phyloP scores from a whole-genome alignment of 1,140 invertebrate genomes.

The Drosophila littoralis region DNA sequence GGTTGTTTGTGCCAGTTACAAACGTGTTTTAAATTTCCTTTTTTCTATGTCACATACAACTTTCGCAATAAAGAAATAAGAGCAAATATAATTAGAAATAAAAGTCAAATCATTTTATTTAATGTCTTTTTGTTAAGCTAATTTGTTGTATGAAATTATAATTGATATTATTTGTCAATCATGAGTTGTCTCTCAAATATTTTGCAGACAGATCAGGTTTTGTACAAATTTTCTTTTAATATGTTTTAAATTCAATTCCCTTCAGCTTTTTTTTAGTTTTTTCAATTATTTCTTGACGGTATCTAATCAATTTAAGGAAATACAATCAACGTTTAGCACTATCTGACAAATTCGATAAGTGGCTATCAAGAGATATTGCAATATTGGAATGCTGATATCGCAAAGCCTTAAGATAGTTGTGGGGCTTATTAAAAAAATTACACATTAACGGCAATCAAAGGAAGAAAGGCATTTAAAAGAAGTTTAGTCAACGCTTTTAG shows the following conservation, averaged over 20 bases:
- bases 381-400: not conserved
- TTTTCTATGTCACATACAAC: not conserved
- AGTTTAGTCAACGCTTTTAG: slow-evolving; percentile 10
- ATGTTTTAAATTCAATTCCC: too few species aligned
- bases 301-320: slow-evolving; percentile 31
- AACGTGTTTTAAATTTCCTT: not conserved
- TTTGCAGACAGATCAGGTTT: too few species aligned
- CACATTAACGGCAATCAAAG: not conserved
- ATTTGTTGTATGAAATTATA: too few species aligned
- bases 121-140: not conserved
- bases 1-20: slow-evolving; percentile 5
- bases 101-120: not conserved
- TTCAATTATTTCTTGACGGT: not conserved
- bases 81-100: not conserved
- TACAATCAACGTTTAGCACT: slow-evolving; percentile 21
- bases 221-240: too few species aligned
- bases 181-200: too few species aligned
- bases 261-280: not conserved
- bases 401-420: too few species aligned
- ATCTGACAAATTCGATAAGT: slow-evolving; percentile 20
- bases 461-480: not conserved
- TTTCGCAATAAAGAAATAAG: not conserved
- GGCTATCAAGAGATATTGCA: slow-evolving; percentile 24
- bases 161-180: too few species aligned
- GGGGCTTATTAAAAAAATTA: not conserved